Evolutionary conservation across 1,140 invertebrate genomes (phyloP), one percentile per base, ranked within the genome.

Genomic region (Drosophila kanapiae): DNA sequence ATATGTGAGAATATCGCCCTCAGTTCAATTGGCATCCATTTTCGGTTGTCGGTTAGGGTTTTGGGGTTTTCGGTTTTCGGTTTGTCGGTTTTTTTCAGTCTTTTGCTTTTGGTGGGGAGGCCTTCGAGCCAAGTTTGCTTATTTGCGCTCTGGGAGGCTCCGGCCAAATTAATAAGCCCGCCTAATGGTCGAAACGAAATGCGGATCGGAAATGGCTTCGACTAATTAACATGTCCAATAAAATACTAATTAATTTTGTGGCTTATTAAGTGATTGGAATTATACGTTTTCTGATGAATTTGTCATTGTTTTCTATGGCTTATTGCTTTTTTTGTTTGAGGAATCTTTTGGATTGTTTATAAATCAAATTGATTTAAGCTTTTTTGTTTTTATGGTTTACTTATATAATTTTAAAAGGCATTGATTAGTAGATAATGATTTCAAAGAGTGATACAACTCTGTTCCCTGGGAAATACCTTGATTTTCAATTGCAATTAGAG

Each of bases 1-100:
- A 58, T 63, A 78, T 78, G 75, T 88, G 83, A 87, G 83, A 88
- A 87, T 78, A 72, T 72, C 64, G 84, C 84, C 83, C 60, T 56
- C 64, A 68, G 80, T 80, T 80, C 67, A 67, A 80, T 88, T 72
- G 79, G 64, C 69, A 72, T 72, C 69, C 54, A 77, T 47, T 70
- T 72, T 67, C 31, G 47, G 23, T 57, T 40, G 38, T 40, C 51
- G 53, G 18, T 56, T 56, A 18, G 53, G 51, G 51, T 37, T 18
- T 45, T 45, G 9, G 42, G 16, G 42, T 18, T 43, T 18, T 43
- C 2, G 9, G 42, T 43, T 37, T 54, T 54, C 6, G 23, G 33
- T 13, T 54, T 54, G n/a, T 54, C 11, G 4, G 49, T 13, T 53
- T 53, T 53, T 10, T n/a, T n/a, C n/a, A 4, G 35, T 38, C 13